Base-by-base conservation (phyloP, 2,797 vertebrate species). In the Corythornis leucogaster region DNA sequence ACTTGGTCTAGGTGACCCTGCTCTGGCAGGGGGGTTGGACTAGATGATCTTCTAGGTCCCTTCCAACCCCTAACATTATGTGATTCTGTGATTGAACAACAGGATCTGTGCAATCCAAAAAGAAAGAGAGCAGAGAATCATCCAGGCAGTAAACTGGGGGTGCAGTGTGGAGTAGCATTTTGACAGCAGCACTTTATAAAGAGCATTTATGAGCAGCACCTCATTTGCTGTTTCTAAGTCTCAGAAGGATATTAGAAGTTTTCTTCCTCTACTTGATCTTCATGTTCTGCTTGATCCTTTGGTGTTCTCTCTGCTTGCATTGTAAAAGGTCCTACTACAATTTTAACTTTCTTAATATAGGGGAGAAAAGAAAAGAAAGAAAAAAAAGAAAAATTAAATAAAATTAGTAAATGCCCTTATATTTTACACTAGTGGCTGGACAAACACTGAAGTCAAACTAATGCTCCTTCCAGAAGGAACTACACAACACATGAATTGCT, bases 61-160 rank as follows among this genome's bases (percentile, higher is more conserved):
- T 38, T 38, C 35, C 35, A 38, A 38, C 35, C 35, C 35, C 35
- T 38, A 12, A 38, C 10, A 38, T 38, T 35, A 11, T 38, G 35
- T 38, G 35, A 38, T 38, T 38, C 35, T 38, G 35, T 38, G 35
- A 42, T 75, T 90, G 69, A 81, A 85, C 45, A 85, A 92, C 58
- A 77, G 53, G 45, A 17, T 73, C 53, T 59, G 84, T 67, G 50
- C n/a, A 85, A 51, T 57, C 51, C 68, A 68, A 80, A 80, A 79
- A 35, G 80, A 80, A 85, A 46, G 68, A 75, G 46, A 68, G 42
- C 46, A 51, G 67, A 80, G 67, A 42, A 48, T 50, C 17, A 18
- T 17, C 70, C 31, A 11, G 0, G 0, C 0, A 51, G 68, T 21
- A 31, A 74, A 31, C 24, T 43, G 42, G 69, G 70, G 30, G 19